Conservation (phyloP, 2,113 vertebrate species). For the Myanophis thanlyinensis region DNA sequence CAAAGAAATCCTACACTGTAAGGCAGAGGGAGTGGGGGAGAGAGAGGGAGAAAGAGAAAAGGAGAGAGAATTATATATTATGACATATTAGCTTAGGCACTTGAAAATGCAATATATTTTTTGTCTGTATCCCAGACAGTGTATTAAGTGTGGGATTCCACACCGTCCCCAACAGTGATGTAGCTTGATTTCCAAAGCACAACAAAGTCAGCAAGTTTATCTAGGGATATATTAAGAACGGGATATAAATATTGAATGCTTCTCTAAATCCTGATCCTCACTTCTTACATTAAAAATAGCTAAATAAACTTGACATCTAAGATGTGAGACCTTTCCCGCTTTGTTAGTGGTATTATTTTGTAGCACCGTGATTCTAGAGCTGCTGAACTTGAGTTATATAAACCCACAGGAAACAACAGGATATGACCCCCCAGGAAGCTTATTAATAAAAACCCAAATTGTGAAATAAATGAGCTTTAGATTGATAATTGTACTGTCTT, state of each 20-base stretch:
- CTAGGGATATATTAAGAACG: not conserved
- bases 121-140: not conserved
- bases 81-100: not conserved
- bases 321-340: not conserved
- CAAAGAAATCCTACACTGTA: not conserved
- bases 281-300: too few species aligned
- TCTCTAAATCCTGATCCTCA: not conserved
- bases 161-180: too few species aligned
- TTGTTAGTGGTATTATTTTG: not conserved
- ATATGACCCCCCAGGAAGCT: not conserved
- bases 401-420: not conserved
- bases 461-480: not conserved
- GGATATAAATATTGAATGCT: not conserved
- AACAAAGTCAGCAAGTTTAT: not conserved
- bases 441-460: slow-evolving; percentile 8
- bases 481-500: not conserved
- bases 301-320: not conserved
- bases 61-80: not conserved
- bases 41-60: not conserved
- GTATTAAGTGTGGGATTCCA: not conserved
- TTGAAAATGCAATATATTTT: not conserved
- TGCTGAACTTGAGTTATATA: not conserved
- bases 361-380: not conserved
- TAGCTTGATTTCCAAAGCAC: not conserved
- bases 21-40: not conserved